Percentiles rank a stretch among this genome's conserved stretches.
Conservation (phyloP, 1,140 invertebrate genomes). For the Leptopilina boulardi region DNA sequence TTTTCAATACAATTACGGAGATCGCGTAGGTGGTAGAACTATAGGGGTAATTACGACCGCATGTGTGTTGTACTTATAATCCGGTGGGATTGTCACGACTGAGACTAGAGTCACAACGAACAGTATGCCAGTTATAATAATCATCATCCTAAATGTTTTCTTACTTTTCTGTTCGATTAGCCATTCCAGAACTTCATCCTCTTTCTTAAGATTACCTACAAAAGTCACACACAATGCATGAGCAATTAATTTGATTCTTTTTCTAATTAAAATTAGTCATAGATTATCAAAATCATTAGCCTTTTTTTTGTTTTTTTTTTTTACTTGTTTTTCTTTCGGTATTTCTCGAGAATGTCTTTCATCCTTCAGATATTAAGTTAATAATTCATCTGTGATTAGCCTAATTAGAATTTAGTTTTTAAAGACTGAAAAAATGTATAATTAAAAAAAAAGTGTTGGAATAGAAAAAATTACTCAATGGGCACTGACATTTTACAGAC, state of each 20-base stretch:
- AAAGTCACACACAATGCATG: conserved; percentile 74
- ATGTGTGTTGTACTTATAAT: conserved; percentile 70
- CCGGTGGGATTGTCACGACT: conserved; percentile 74
- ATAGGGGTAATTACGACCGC: conserved; percentile 71
- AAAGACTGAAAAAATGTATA: no score
- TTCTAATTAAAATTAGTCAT: background rate
- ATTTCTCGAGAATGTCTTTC: no score
- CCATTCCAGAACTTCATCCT: conserved; percentile 96
- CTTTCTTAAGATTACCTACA: conserved; percentile 95
- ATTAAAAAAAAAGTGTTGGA: no score
- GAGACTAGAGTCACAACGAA: conserved; percentile 77
- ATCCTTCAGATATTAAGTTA: no score
- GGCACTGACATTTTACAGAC: no score
- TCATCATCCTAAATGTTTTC: conserved; percentile 77
- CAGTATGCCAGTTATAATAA: conserved; percentile 76
- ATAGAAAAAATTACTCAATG: no score
- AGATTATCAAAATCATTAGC: background rate
- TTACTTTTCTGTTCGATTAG: conserved; percentile 96
- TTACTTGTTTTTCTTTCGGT: no score
- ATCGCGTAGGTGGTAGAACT: conserved; percentile 65
- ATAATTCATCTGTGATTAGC: no score
- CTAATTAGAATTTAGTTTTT: no score
- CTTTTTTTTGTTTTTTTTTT: background rate
- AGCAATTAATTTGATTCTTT: conserved; percentile 41
- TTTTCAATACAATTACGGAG: conserved; percentile 53